Base-by-base conservation (phyloP, 2,797 vertebrate genomes). In the Hyperoplus lanceolatus region DNA sequence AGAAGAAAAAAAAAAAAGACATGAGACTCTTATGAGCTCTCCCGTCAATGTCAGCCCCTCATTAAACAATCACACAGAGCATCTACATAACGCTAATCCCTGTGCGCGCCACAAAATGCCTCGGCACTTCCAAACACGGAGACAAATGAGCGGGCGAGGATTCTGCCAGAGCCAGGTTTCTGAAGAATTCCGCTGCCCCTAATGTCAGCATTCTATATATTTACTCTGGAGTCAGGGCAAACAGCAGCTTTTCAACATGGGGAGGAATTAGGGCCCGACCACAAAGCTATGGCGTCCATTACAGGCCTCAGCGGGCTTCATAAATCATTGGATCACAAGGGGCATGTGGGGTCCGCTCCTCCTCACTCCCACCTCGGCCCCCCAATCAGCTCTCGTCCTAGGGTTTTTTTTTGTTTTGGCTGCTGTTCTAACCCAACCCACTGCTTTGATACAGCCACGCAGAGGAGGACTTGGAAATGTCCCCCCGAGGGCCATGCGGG, bases 261-360 rank as follows among this genome's bases (percentile, higher is more conserved):
- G 82, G 79, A 88, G 91, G 91, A 93, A 89, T 91, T 85, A 92
- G 84, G 75, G 70, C 77, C 75, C 48, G 77, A 29, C 85, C 89
- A 48, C 87, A 83, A 87, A 90, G 84, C 86, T 79, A 73, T 76
- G 85, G 83, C 82, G 60, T 92, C 89, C 87, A 91, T 93, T 89
- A 92, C 88, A 76, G 90, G 85, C 80, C 88, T 92, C 87, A 77
- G 79, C 46, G 62, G 29, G 90, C 85, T 87, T 87, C 89, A 84
- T 94, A 93, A 94, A 93, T 93, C 87, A 90, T 70, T 80, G 80
- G 90, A 90, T 93, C 88, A 92, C 87, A 91, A 29, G 86, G 86
- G 88, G 86, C 81, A 87, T 84, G 89, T 84, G 88, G 91, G 87
- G 90, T 91, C 89, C 42, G 57, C 81, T 88, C 88, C 93, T 88